These are phyloP conservation scores for Cerceris ruficornis DNA, from an alignment of 2,888 invertebrate species.

Conservation along the genomic window DNA sequence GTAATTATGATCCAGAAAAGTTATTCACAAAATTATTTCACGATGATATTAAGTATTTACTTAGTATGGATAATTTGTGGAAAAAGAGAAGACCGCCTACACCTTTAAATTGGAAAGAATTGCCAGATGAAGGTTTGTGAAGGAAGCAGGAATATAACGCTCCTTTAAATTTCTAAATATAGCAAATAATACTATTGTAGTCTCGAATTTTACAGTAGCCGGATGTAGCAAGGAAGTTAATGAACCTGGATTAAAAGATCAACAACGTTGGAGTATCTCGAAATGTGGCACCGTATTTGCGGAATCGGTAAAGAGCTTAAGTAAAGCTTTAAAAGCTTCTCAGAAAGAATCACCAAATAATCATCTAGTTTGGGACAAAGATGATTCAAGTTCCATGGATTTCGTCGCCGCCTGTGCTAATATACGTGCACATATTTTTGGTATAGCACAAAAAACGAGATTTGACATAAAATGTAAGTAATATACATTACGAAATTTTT, in stretches of 20 bases:
- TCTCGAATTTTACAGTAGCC: slow-evolving; percentile 72
- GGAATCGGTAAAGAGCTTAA: slow-evolving; percentile 86
- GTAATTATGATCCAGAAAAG: slow-evolving; percentile 91
- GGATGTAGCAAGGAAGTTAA: slow-evolving; percentile 83
- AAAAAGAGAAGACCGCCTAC: slow-evolving; percentile 93
- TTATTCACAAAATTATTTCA: slow-evolving; percentile 96
- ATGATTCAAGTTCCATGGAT: slow-evolving; percentile 95
- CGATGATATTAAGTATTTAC: slow-evolving; percentile 96
- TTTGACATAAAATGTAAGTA: slow-evolving; percentile 97
- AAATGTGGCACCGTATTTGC: slow-evolving; percentile 90
- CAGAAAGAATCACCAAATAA: slow-evolving; percentile 83
- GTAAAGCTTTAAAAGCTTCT: slow-evolving; percentile 83
- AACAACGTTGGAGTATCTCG: slow-evolving; percentile 90
- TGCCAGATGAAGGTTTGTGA: slow-evolving; percentile 82
- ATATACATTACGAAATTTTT: not conserved
- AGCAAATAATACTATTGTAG: slow-evolving; percentile 1
- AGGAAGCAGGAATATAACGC: not conserved
- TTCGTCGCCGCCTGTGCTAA: slow-evolving; percentile 98
- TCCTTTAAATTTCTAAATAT: too few relatives aligned
- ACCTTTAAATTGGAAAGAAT: slow-evolving; percentile 88
- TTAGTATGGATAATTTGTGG: slow-evolving; percentile 98
- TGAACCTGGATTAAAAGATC: slow-evolving; percentile 86
- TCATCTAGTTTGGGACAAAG: slow-evolving; percentile 98
- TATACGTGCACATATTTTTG: slow-evolving; percentile 94
- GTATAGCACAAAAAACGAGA: slow-evolving; percentile 92